Evolutionary conservation across 2,113 vertebrate species (phyloP).

Genomic region (Ibidorhyncha struthersii): DNA sequence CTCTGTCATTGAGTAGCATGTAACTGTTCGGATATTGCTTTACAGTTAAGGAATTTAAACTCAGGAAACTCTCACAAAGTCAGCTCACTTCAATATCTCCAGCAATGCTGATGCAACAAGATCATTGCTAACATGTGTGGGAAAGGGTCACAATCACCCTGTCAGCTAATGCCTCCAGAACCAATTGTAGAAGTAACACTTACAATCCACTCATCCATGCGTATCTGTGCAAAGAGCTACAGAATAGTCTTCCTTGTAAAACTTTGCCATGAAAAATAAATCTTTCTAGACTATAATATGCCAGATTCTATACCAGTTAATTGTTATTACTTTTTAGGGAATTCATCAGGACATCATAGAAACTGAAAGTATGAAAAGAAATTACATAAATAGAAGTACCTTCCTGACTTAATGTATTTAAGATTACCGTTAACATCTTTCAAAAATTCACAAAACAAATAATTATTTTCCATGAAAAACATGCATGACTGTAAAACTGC

Average conservation of each 20-base stretch:
- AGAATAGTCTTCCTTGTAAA: not conserved
- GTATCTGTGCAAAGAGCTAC: not conserved
- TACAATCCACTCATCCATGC: slow-evolving; percentile 27
- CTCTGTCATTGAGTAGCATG: not conserved
- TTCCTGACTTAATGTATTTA: not conserved
- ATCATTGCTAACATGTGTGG: slow-evolving; percentile 50
- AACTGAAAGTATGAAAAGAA: not conserved
- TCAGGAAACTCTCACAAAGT: slow-evolving; percentile 38
- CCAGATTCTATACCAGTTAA: not conserved
- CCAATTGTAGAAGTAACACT: slow-evolving; percentile 54
- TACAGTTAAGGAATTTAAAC: slow-evolving; percentile 58
- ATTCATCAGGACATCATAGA: not conserved
- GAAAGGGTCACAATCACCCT: slow-evolving; percentile 27
- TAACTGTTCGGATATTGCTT: slow-evolving; percentile 49
- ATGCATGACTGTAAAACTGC: not conserved
- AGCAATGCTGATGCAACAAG: slow-evolving; percentile 43
- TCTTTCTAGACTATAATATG: not conserved
- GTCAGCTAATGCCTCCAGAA: slow-evolving; percentile 54
- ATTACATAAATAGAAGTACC: not conserved
- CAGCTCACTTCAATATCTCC: slow-evolving; percentile 43
- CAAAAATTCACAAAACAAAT: not conserved
- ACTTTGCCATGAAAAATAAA: not conserved
- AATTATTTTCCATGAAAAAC: not conserved
- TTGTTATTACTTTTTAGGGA: not conserved
- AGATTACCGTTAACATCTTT: not conserved